phyloP scores from a whole-genome alignment of 2,797 vertebrate species.

The Pyrocephalus nanus region DNA sequence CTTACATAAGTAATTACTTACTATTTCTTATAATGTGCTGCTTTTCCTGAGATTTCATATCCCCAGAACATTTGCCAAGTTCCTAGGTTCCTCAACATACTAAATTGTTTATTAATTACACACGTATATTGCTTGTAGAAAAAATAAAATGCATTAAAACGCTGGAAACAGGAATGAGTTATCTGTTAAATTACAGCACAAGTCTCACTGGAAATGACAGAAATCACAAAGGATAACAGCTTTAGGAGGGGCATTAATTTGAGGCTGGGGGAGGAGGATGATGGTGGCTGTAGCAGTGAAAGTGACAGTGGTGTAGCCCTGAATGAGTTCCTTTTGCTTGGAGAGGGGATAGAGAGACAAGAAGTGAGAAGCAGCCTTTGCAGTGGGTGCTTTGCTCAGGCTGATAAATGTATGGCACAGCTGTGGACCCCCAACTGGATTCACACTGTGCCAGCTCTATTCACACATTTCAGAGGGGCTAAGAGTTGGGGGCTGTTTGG shows the following conservation, averaged over 20 bases:
- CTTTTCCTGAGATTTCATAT: constrained; percentile 97
- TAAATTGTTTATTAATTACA: constrained; percentile 99
- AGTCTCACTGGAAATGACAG: constrained; percentile 66
- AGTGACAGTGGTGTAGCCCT: constrained; percentile 27
- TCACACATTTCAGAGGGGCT: neutral
- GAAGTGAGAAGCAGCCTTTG: neutral
- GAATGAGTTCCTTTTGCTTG: neutral
- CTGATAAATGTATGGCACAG: neutral
- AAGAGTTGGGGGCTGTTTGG: neutral
- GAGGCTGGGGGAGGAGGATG: neutral
- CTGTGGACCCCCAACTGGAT: neutral
- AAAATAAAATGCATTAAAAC: constrained; percentile 85
- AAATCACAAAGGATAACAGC: constrained; percentile 56
- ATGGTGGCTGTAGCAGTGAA: neutral
- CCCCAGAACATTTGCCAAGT: constrained; percentile 97
- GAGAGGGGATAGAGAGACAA: neutral
- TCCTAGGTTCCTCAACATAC: constrained; percentile 95
- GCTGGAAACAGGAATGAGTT: constrained; percentile 78
- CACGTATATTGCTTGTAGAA: constrained; percentile 92
- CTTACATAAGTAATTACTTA: constrained; percentile 98
- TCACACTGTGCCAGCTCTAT: neutral
- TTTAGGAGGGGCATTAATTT: constrained; percentile 43
- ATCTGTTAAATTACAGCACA: constrained; percentile 78
- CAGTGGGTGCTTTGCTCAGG: neutral
- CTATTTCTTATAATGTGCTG: constrained; percentile 93